Evolutionary conservation across 2,797 vertebrate genomes (phyloP).

Genomic region (Characodon lateralis): DNA sequence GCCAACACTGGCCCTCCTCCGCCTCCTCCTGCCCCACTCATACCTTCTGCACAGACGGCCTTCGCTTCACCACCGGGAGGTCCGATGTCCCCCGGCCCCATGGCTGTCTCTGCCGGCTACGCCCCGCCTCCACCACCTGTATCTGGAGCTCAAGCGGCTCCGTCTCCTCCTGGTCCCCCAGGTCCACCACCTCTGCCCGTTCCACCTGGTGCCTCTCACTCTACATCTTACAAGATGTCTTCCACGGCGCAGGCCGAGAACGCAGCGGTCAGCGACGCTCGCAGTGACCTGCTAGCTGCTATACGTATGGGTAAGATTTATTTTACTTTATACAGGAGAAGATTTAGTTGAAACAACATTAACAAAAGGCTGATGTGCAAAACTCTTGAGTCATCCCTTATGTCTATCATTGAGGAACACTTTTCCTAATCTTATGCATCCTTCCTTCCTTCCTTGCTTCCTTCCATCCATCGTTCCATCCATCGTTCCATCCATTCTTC

Average conservation of each 20-base stretch:
- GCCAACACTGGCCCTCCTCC: slow-evolving; percentile 78
- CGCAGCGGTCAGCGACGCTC: slow-evolving; percentile 84
- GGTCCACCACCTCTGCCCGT: slow-evolving; percentile 89
- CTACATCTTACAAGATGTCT: slow-evolving; percentile 80
- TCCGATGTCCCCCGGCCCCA: slow-evolving; percentile 77
- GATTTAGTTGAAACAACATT: neutral
- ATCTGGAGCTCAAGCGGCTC: slow-evolving; percentile 81
- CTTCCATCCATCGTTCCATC: neutral
- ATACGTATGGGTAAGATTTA: slow-evolving; percentile 92
- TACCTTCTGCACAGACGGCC: slow-evolving; percentile 94
- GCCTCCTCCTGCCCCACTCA: slow-evolving; percentile 80
- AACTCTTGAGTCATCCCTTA: neutral
- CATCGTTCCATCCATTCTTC: no score
- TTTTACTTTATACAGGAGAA: neutral
- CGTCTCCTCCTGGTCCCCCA: slow-evolving; percentile 89
- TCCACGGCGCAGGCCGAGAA: slow-evolving; percentile 85
- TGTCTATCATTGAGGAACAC: neutral
- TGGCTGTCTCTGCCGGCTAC: slow-evolving; percentile 76
- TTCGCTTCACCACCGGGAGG: slow-evolving; percentile 93
- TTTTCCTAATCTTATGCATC: neutral
- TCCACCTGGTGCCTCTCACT: slow-evolving; percentile 81
- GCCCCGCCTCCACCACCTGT: slow-evolving; percentile 81
- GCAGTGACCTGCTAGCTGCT: slow-evolving; percentile 95
- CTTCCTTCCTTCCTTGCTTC: neutral
- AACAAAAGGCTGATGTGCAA: no score